Evolutionary conservation across 2,888 invertebrate genomes (phyloP), one percentile per base, ranked within the genome.

Genomic region (Agrilus cyanescens): DNA sequence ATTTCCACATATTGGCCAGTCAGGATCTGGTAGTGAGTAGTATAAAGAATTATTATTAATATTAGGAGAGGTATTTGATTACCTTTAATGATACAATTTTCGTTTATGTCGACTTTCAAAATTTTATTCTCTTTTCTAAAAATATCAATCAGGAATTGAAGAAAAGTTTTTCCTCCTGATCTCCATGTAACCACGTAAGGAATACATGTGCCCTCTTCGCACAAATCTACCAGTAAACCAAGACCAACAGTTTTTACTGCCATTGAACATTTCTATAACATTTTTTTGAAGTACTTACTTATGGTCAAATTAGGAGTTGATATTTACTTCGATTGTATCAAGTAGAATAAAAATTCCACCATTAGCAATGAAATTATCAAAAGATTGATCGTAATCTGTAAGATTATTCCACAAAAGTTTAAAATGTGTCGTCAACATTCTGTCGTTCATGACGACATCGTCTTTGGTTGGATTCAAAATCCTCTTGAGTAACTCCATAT

Each of bases 171-270:
- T 12, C 55, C 55, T 32, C 56, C 55, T 10, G 50, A 53, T 46
- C 66, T 58, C 72, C 72, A 73, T 2, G 71, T 69, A 18, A 66
- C 62, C 14, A 72, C 50, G 50, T 66, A 67, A 2, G 65, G 61
- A 2, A 66, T 55, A 35, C 64, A 64, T 8, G 54, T 53, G 4
- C 54, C 56, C 38, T 55, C 55, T 31, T 66, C 59, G 41, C 65
- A 62, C 8, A 70, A 52, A 41, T 72, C 71, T 2, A 61, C 60
- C 4, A 72, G 46, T 5, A 61, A 49, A 14, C 67, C 67, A 13
- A 72, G 56, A 34, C 59, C 65, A 10, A 69, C 46, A 16, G 66
- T 50, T 51, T 62, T 61, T n/a, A 67, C 60, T 0, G 60, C 56
- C 43, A 63, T 58, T 15, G 51, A 52, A 12, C 56, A 49, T 12